Evolutionary conservation across 2,888 invertebrate species (phyloP).

Genomic region (Germaria angustata): DNA sequence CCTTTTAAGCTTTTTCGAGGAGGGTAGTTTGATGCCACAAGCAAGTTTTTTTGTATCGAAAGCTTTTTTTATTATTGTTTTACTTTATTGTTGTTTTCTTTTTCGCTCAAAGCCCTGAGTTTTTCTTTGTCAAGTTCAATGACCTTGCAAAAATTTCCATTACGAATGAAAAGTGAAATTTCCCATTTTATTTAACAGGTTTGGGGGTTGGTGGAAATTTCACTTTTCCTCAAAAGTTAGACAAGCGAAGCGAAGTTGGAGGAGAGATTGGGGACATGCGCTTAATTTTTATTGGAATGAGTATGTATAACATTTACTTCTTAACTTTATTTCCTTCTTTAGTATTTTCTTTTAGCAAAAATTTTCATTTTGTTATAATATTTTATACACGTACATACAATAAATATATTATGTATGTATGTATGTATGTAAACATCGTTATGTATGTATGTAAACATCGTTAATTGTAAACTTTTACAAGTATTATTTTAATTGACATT

Average conservation of each 20-base stretch:
- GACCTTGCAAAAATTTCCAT: slow-evolving; percentile 61
- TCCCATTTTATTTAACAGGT: slow-evolving; percentile 26
- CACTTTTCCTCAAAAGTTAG: slow-evolving; percentile 14
- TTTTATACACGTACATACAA: too few species aligned
- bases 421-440: too few species aligned
- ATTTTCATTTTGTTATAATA: slow-evolving; percentile 6
- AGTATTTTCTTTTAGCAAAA: not conserved
- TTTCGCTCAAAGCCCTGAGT: slow-evolving; percentile 51
- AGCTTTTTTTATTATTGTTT: slow-evolving; percentile 35
- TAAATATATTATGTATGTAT: too few species aligned
- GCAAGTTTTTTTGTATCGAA: slow-evolving; percentile 43
- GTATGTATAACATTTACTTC: not conserved
- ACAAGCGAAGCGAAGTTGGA: not conserved
- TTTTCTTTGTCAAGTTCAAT: slow-evolving; percentile 59
- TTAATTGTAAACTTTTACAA: not conserved
- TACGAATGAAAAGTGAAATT: slow-evolving; percentile 53
- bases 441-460: too few species aligned
- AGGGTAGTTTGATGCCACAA: not conserved
- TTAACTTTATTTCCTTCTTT: not conserved
- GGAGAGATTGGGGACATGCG: slow-evolving; percentile 44
- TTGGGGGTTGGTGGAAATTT: slow-evolving; percentile 33
- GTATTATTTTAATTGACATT: not conserved
- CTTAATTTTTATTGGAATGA: not conserved
- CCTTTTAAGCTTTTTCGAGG: not conserved
- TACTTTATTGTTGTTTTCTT: not conserved